Conservation (phyloP, 2,888 invertebrate species). For the Heterodera filipjevi region DNA sequence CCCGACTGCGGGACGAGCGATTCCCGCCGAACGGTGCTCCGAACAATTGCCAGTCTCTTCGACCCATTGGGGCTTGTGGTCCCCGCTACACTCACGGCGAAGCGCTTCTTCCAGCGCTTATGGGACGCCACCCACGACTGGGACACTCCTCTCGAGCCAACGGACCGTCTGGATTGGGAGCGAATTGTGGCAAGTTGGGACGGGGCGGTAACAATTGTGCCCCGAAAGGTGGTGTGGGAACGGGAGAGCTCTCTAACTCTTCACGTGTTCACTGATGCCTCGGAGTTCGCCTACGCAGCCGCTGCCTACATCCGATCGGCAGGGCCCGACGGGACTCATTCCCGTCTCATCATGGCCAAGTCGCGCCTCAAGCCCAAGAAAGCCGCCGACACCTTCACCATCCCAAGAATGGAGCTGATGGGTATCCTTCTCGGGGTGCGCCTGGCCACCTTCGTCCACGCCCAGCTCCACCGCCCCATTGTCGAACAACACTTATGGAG, state of each 20-base stretch:
- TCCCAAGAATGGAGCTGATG: conserved; percentile 27
- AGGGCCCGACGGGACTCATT: too few relatives aligned
- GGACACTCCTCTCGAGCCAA: conserved; percentile 20
- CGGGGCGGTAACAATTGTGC: too few relatives aligned
- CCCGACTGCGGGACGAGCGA: not conserved
- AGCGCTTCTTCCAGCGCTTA: too few relatives aligned
- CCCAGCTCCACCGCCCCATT: not conserved
- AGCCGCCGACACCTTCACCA: too few relatives aligned
- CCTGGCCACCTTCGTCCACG: not conserved
- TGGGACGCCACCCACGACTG: conserved; percentile 32
- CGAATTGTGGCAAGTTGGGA: too few relatives aligned
- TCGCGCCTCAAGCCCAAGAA: too few relatives aligned
- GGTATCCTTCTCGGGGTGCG: not conserved
- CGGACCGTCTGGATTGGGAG: conserved; percentile 15
- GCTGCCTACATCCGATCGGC: conserved; percentile 32
- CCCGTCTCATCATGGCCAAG: too few relatives aligned
- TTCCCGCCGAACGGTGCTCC: conserved; percentile 32
- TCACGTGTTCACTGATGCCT: too few relatives aligned
- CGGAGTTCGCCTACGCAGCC: conserved; percentile 30
- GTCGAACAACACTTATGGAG: conserved; percentile 13
- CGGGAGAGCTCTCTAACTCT: conserved; percentile 6
- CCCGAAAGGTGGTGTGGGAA: too few relatives aligned
- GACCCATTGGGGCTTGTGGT: too few relatives aligned
- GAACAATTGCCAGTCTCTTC: too few relatives aligned
- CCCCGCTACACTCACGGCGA: too few relatives aligned